Evolutionary conservation across 2,888 invertebrate genomes (phyloP).

Genomic region (Stenichneumon culpator): DNA sequence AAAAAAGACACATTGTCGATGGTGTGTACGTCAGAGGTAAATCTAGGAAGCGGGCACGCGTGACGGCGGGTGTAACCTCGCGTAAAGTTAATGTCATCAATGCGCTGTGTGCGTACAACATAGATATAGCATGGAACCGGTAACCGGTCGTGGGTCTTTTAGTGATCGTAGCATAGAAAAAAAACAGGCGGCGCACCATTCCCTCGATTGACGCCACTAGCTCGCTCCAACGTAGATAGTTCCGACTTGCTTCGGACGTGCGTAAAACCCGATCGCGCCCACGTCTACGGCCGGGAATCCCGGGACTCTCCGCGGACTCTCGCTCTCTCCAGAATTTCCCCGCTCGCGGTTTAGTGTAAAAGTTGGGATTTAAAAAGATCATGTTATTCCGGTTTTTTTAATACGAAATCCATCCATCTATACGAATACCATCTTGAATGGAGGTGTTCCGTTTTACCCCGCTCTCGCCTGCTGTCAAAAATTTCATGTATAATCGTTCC

Average conservation of each 20-base stretch:
- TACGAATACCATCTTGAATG: too few relatives aligned
- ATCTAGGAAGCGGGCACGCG: slow-evolving; percentile 31
- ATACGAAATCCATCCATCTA: too few relatives aligned
- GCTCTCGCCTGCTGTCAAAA: neutral
- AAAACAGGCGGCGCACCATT: neutral
- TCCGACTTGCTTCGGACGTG: slow-evolving; percentile 27
- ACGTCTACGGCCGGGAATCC: slow-evolving; percentile 39
- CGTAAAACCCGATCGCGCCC: slow-evolving; percentile 17
- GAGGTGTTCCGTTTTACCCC: neutral
- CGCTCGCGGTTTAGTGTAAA: neutral
- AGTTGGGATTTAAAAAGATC: neutral
- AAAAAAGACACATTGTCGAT: neutral
- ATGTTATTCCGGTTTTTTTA: slow-evolving; percentile 3
- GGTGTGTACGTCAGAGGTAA: slow-evolving; percentile 11
- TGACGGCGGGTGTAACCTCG: neutral
- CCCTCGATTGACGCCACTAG: neutral
- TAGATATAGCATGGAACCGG: slow-evolving; percentile 27
- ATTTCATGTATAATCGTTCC: neutral
- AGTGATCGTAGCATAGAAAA: slow-evolving; percentile 13
- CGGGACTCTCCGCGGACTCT: slow-evolving; percentile 13
- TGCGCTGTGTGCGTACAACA: too few relatives aligned
- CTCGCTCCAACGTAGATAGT: slow-evolving; percentile 25
- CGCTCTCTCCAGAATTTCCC: neutral
- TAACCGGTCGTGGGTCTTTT: slow-evolving; percentile 46
- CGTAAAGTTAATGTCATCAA: slow-evolving; percentile 29